Percentiles rank a stretch among this genome's conserved stretches.
phyloP scores from a whole-genome alignment of 1,140 invertebrate species.

The Lordiphosa mommai region DNA sequence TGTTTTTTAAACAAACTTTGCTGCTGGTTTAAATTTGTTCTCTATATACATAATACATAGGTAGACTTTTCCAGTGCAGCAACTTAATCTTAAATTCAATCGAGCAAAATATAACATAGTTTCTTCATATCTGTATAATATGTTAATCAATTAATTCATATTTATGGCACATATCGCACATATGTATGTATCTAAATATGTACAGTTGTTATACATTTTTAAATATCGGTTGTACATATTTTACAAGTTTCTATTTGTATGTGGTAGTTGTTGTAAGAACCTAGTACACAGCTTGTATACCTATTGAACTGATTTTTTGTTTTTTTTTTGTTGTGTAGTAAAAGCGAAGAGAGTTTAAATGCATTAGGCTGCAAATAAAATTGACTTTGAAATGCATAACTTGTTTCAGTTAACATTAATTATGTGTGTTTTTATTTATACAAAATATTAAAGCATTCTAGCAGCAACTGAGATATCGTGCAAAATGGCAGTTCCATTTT shows the following conservation, averaged over 20 bases:
- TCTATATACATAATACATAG: no score
- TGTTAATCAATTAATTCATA: not conserved
- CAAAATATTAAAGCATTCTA: constrained; percentile 13
- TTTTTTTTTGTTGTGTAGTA: no score
- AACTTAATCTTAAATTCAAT: constrained; percentile 14
- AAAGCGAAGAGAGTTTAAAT: constrained; percentile 21
- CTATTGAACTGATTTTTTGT: no score
- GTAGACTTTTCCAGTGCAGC: no score
- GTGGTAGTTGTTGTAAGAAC: not conserved
- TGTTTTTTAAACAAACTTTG: no score
- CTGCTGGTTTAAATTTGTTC: no score
- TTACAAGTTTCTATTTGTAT: constrained; percentile 45
- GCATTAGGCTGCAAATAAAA: constrained; percentile 52
- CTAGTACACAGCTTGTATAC: no score
- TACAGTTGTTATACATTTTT: constrained; percentile 51
- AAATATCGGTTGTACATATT: constrained; percentile 53
- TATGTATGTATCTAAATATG: constrained; percentile 34
- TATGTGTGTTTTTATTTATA: no score
- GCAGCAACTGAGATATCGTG: not conserved
- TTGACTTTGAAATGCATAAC: constrained; percentile 53
- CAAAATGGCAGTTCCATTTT: not conserved
- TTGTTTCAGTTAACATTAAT: not conserved
- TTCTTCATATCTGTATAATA: no score
- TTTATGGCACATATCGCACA: constrained; percentile 74
- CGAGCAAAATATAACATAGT: constrained; percentile 31